Evolutionary conservation across 2,113 vertebrate genomes (phyloP).

Genomic region (Mesoclemmys tuberculata): DNA sequence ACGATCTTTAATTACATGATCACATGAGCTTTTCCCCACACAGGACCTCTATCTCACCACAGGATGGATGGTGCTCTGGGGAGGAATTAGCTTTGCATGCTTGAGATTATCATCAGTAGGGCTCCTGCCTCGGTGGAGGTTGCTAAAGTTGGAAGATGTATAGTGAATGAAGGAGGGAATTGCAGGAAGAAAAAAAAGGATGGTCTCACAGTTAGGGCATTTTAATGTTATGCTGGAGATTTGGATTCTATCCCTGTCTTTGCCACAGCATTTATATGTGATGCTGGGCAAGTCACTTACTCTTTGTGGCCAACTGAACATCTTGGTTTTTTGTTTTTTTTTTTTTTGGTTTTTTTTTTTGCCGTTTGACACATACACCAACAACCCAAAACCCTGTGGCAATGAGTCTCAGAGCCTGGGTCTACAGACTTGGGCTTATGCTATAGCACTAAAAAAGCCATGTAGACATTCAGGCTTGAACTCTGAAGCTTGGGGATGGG

Average conservation of each 20-base stretch:
- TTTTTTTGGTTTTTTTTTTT: too few relatives aligned
- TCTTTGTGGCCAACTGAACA: neutral
- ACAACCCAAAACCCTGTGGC: neutral
- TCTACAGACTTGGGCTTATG: neutral
- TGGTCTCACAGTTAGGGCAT: neutral
- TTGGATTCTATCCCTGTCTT: neutral
- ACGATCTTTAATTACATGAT: neutral
- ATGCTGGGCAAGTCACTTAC: neutral
- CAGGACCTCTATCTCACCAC: neutral
- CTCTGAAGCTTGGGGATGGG: neutral
- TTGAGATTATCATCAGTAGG: neutral
- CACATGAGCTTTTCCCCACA: neutral
- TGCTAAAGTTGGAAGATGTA: neutral
- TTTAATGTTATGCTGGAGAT: neutral
- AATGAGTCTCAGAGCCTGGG: neutral
- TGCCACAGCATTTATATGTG: neutral
- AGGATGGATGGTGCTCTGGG: neutral
- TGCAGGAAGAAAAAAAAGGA: neutral
- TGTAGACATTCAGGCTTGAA: neutral
- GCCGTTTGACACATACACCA: too few relatives aligned
- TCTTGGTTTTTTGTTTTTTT: too few relatives aligned
- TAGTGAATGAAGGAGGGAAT: neutral
- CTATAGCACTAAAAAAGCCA: neutral
- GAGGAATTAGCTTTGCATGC: neutral
- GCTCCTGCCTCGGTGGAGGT: neutral